phyloP scores from a whole-genome alignment of 2,113 vertebrate species.

The Alosa alosa region DNA sequence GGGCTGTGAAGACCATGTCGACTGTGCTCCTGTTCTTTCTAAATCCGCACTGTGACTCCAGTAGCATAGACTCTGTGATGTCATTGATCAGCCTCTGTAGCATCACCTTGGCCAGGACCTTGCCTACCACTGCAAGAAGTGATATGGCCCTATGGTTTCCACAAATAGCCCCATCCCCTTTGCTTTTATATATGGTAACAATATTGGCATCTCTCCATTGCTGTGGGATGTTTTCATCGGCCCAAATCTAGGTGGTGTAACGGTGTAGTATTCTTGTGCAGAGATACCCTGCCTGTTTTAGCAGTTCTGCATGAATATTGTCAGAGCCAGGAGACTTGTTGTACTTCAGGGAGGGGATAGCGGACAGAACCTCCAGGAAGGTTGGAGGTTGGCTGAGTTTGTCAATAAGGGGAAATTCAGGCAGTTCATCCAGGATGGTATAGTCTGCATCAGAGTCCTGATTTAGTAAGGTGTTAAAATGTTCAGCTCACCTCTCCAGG shows the following conservation, averaged over 20 bases:
- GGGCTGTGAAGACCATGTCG: too few relatives aligned
- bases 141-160: constrained; percentile 24
- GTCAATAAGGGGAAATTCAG: neutral
- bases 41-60: too few relatives aligned
- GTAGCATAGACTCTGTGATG: too few relatives aligned
- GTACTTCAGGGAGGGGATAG: neutral
- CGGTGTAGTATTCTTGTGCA: neutral
- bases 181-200: constrained; percentile 16
- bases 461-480: too few relatives aligned
- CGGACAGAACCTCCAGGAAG: neutral
- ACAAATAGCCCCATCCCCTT: constrained; percentile 30
- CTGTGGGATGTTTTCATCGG: too few relatives aligned
- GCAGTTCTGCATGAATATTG: too few relatives aligned
- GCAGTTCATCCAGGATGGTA: too few relatives aligned
- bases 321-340: too few relatives aligned
- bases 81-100: neutral
- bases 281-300: too few relatives aligned
- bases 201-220: constrained; percentile 21
- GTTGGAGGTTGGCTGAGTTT: constrained; percentile 10
- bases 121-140: constrained; percentile 21
- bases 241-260: neutral
- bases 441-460: too few relatives aligned
- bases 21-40: too few relatives aligned
- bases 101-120: constrained; percentile 27
- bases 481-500: too few relatives aligned